Evolutionary conservation across 1,140 invertebrate species (phyloP), one percentile per base, ranked within the genome.

Genomic region (Brachionus paranguensis): DNA sequence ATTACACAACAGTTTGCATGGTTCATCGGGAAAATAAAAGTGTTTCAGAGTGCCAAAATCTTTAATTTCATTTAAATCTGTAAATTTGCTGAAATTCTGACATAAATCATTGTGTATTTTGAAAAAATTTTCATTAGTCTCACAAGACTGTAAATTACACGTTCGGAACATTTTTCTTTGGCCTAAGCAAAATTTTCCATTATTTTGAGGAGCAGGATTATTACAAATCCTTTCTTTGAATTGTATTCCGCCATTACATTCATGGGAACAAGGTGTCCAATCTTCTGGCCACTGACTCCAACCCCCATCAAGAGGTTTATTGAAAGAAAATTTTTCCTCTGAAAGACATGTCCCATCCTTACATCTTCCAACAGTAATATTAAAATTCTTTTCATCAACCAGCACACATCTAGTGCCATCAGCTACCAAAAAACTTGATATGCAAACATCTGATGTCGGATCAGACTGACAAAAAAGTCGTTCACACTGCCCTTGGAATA

Each of bases 131-230:
- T 53, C 60, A 78, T 41, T 29, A 14, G 27, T 37, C 17, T 33
- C n/a, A 24, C 76, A 79, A 7, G 12, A 27, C 85, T 89, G 87
- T 29, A 87, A 89, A 85, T 91, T 91, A 86, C 91, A 92, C 1
- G 91, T 90, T 72, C 92, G 90, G 87, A 95, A 96, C 81, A 92
- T 91, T 8, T 93, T 92, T 70, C 94, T 89, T 83, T 92, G 91
- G 0, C 95, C 95, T 0, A 92, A 88, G 87, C 95, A 97, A 87
- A 94, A 97, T 85, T 87, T 89, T n/a, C 91, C 91, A 45, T 91
- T 90, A 86, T 91, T 89, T 68, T 85, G 84, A 76, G 91, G 91
- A 79, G 90, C 91, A 17, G 83, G 83, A 41, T 43, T 76, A 47
- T 43, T 53, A 65, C 83, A 84, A 45, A 43, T 45, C 10, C 83